phyloP scores from a whole-genome alignment of 2,888 invertebrate genomes.

The Saturnia pavonia region DNA sequence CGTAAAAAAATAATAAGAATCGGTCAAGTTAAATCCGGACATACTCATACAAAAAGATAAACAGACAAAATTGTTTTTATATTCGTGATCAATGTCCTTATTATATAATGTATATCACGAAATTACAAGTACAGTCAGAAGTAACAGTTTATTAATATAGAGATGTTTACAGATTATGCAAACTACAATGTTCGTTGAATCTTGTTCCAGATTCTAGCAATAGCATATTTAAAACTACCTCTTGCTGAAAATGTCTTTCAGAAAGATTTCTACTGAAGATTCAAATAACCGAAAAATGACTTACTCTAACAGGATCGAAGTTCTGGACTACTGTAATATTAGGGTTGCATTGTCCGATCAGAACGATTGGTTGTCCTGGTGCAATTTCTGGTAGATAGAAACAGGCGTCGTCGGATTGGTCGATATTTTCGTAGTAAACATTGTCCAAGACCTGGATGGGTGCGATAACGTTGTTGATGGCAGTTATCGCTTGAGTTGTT shows the following conservation, averaged over 20 bases:
- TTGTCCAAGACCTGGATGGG: conserved; percentile 49
- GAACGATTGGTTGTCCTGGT: conserved; percentile 52
- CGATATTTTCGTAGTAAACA: conserved; percentile 53
- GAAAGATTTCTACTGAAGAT: not conserved
- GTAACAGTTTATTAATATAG: not conserved
- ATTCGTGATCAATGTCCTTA: too few species aligned
- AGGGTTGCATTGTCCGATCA: conserved; percentile 60
- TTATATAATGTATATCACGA: too few species aligned
- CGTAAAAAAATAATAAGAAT: too few species aligned
- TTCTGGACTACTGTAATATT: conserved; percentile 51
- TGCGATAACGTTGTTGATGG: conserved; percentile 47
- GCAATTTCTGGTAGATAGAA: conserved; percentile 58
- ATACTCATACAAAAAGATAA: too few species aligned
- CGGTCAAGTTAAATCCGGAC: too few species aligned
- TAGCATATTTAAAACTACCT: not conserved
- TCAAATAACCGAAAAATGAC: conserved; percentile 21
- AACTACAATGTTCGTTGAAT: too few species aligned
- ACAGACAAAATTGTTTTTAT: too few species aligned
- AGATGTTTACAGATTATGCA: too few species aligned
- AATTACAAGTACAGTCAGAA: too few species aligned
- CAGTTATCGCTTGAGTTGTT: conserved; percentile 32
- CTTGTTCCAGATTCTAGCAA: too few species aligned
- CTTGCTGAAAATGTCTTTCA: not conserved
- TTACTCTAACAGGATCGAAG: conserved; percentile 54
- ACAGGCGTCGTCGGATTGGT: conserved; percentile 59